phyloP scores from a whole-genome alignment of 2,797 vertebrate species.

The Mormyrus proboscirostris region DNA sequence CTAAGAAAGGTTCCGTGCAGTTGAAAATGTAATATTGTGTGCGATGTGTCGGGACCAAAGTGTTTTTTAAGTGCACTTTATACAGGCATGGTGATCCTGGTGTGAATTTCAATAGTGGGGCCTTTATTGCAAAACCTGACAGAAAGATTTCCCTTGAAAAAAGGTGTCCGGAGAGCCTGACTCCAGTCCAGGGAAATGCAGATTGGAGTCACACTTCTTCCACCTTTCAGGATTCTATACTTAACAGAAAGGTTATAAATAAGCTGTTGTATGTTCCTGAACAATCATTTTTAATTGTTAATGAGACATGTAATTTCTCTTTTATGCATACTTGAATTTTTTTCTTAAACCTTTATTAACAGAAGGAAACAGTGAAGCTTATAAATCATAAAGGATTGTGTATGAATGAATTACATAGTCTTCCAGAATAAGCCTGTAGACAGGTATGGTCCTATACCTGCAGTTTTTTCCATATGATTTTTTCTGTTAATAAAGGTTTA shows the following conservation, averaged over 20 bases:
- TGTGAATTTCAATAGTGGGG: not conserved
- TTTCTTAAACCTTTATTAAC: not conserved
- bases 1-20: not conserved
- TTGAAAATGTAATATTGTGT: conserved; percentile 3
- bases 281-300: not conserved
- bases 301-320: not conserved
- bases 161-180: not conserved
- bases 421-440: not conserved
- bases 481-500: not conserved
- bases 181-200: not conserved
- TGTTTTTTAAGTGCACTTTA: not conserved
- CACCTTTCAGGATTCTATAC: not conserved
- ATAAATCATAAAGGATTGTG: not conserved
- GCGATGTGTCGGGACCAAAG: not conserved
- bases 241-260: not conserved
- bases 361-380: not conserved
- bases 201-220: not conserved
- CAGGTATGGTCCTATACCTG: not conserved
- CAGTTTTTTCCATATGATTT: not conserved
- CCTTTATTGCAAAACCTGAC: not conserved
- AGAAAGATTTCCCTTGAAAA: not conserved
- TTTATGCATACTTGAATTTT: not conserved
- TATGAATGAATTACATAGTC: not conserved
- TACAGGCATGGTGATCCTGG: not conserved
- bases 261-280: not conserved